Evolutionary conservation across 2,113 vertebrate species (phyloP).

Genomic region (Thermophis baileyi): DNA sequence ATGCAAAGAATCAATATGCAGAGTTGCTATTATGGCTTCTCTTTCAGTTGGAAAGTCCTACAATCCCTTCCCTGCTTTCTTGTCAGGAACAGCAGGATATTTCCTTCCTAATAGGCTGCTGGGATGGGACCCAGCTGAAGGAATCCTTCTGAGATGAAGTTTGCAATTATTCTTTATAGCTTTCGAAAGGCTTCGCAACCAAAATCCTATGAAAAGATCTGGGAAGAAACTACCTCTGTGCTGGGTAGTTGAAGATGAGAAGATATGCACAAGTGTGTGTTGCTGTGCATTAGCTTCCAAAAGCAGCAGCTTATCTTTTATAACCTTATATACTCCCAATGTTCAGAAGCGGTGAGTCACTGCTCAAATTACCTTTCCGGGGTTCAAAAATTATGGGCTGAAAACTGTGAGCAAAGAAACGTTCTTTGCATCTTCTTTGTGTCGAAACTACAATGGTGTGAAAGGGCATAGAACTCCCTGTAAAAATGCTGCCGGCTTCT

Average conservation of each 20-base stretch:
- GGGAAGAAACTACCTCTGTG: neutral
- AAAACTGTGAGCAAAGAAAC: neutral
- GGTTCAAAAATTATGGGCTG: neutral
- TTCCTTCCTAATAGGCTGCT: neutral
- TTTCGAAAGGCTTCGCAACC: neutral
- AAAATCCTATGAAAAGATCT: neutral
- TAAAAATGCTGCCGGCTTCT: neutral
- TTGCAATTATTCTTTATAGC: neutral
- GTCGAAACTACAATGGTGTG: too few species aligned
- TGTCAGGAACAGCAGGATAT: neutral
- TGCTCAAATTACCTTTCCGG: neutral
- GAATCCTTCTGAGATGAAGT: neutral
- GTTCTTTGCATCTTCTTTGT: neutral
- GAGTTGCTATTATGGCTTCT: neutral
- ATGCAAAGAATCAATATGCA: neutral
- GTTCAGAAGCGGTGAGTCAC: neutral
- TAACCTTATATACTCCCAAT: neutral
- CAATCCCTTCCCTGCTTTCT: neutral
- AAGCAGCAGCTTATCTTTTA: neutral
- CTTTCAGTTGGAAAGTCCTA: neutral
- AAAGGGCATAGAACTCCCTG: neutral
- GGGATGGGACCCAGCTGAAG: neutral
- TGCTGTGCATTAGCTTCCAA: neutral
- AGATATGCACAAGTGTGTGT: neutral
- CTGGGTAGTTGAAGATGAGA: neutral